A percentile compares a stretch with the other conserved stretches of the same genome.
phyloP scores from a whole-genome alignment of 2,113 vertebrate species.

The Nothocercus julius region DNA sequence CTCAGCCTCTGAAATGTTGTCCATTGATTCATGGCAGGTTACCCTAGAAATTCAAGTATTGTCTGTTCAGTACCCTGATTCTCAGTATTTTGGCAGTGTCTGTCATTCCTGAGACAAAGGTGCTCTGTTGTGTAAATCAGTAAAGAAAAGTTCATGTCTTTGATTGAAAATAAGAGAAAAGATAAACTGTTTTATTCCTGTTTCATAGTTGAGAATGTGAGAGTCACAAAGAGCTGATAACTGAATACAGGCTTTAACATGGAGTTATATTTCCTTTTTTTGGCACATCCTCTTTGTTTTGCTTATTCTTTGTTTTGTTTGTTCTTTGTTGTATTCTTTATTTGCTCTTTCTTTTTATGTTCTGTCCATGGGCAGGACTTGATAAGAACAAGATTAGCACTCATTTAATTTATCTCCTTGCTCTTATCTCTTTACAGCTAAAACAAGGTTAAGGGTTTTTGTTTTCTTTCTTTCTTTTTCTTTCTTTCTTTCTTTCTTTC shows the following conservation, averaged over 20 bases:
- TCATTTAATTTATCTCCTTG: background rate
- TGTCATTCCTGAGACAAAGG: background rate
- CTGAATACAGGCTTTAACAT: background rate
- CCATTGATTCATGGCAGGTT: background rate
- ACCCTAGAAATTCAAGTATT: background rate
- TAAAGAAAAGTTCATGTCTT: background rate
- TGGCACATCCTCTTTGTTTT: background rate
- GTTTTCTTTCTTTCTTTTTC: no score
- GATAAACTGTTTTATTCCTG: background rate
- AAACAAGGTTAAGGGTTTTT: background rate
- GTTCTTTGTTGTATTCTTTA: background rate
- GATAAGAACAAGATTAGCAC: background rate
- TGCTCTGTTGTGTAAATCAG: background rate
- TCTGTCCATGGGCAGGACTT: background rate
- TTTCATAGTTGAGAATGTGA: background rate
- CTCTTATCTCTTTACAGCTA: background rate
- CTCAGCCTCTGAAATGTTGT: background rate
- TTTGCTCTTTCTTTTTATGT: background rate
- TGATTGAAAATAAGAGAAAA: background rate
- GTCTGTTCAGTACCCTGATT: background rate
- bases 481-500: no score
- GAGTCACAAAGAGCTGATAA: background rate
- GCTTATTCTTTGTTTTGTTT: background rate
- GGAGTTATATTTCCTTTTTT: background rate
- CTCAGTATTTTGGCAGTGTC: background rate